These are phyloP conservation scores for Agapornis roseicollis DNA, from an alignment of 2,113 vertebrate species.

Conservation along the genomic window DNA sequence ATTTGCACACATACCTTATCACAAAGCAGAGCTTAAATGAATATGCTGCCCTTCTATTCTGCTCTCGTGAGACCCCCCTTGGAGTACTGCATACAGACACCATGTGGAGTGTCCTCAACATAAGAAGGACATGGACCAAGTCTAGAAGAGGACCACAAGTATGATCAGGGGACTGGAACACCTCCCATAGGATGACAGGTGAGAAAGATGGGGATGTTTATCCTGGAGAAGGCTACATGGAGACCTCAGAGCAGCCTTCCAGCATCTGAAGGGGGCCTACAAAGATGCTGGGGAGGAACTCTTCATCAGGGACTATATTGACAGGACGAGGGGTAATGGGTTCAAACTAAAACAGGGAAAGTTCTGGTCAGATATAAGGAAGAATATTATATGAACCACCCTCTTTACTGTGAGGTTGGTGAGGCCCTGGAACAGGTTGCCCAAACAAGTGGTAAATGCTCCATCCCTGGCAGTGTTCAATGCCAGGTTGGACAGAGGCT, in stretches of 20 bases:
- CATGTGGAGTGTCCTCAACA: background rate
- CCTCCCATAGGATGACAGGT: too few relatives aligned
- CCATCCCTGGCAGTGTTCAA: background rate
- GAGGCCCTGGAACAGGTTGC: background rate
- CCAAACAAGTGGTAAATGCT: background rate
- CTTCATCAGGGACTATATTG: background rate
- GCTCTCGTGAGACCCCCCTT: background rate
- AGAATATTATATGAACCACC: background rate
- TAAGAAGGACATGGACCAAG: background rate
- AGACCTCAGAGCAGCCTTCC: too few relatives aligned
- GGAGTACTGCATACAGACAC: background rate
- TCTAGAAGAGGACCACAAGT: too few relatives aligned
- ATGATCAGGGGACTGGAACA: too few relatives aligned
- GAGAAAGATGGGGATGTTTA: too few relatives aligned
- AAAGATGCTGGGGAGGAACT: background rate
- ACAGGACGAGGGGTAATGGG: background rate
- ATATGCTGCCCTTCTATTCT: background rate
- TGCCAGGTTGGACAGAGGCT: background rate
- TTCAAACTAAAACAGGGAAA: background rate
- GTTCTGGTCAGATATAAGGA: background rate
- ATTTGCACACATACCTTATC: background rate
- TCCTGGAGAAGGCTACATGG: too few relatives aligned
- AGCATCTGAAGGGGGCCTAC: background rate
- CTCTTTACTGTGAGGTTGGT: background rate
- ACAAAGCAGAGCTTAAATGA: background rate